Conservation (phyloP, 2,888 invertebrate species). For the Caenorhabditis drosophilae region DNA sequence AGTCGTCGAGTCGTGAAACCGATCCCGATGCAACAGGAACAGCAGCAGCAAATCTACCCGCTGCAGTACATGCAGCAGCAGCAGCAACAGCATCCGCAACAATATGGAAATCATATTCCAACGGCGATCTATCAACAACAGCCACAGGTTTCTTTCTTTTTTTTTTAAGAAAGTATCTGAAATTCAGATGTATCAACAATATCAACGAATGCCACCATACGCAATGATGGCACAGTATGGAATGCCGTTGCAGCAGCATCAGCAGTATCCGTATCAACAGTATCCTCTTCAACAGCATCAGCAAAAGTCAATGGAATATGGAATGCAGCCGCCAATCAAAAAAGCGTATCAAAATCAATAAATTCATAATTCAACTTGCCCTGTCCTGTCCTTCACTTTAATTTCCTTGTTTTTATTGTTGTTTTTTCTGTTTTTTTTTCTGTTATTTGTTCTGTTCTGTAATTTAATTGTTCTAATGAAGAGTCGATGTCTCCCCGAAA, state of each 20-base stretch:
- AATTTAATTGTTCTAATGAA: too few species aligned
- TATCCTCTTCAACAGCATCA: too few species aligned
- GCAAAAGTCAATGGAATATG: too few species aligned
- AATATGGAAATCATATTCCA: background rate
- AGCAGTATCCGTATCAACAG: too few species aligned
- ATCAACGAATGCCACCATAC: background rate
- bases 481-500: too few species aligned
- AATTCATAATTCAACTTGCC: too few species aligned
- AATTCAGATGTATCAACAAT: conserved; percentile 1
- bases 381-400: too few species aligned
- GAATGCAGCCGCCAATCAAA: too few species aligned
- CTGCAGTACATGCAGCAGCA: conserved; percentile 5
- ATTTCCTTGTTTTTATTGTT: too few species aligned
- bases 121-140: conserved; percentile 1
- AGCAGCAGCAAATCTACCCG: background rate
- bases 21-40: background rate
- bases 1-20: background rate
- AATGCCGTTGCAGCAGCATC: background rate
- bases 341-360: too few species aligned
- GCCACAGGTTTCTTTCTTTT: background rate
- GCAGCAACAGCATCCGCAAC: background rate
- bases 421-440: too few species aligned
- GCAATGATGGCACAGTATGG: conserved; percentile 3
- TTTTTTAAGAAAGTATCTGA: background rate
- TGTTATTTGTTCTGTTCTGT: too few species aligned